Conservation (phyloP, 2,113 vertebrate genomes). For the Crotalus tigris region DNA sequence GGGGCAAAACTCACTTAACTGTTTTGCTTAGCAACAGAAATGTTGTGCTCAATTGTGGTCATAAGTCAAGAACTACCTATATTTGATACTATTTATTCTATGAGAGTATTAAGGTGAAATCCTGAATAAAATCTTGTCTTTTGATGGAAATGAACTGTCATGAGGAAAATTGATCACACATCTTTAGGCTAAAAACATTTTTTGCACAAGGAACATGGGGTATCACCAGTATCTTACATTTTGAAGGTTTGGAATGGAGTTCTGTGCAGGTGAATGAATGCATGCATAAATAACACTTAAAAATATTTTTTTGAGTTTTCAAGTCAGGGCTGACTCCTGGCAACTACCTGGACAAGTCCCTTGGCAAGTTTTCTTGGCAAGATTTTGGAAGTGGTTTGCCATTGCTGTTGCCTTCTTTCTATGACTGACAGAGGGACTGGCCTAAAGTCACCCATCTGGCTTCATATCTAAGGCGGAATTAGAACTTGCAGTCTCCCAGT, state of each 20-base stretch:
- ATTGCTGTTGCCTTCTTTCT: neutral
- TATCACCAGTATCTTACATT: neutral
- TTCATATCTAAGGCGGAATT: neutral
- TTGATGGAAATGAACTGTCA: neutral
- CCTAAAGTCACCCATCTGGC: neutral
- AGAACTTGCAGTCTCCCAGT: neutral
- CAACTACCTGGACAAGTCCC: neutral
- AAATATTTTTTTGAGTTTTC: neutral
- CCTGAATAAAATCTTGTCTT: neutral
- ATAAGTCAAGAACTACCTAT: neutral
- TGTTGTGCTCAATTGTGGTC: neutral
- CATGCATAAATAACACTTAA: neutral
- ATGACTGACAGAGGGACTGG: neutral
- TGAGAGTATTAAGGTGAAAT: neutral
- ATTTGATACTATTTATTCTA: neutral
- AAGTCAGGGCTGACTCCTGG: neutral
- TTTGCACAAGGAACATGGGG: neutral
- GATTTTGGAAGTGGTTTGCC: neutral
- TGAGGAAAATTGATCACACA: neutral
- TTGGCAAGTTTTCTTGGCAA: neutral
- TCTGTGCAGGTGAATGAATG: neutral
- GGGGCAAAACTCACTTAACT: neutral
- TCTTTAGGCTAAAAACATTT: neutral
- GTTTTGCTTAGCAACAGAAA: neutral
- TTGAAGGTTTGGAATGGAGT: neutral